Evolutionary conservation across 2,888 invertebrate species (phyloP).

Genomic region (Nowickia ferox): DNA sequence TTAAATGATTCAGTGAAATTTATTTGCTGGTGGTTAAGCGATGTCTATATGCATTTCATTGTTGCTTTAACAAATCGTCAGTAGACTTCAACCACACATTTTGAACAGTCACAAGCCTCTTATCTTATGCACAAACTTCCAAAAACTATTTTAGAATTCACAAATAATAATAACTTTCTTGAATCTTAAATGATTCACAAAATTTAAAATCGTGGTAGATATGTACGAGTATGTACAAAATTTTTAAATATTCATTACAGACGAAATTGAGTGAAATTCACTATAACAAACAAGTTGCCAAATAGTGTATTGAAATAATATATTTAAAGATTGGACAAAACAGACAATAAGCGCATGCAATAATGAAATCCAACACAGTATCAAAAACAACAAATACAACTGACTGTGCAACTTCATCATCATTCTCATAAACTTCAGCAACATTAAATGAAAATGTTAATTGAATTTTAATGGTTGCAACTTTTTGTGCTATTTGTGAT

Average conservation of each 20-base stretch:
- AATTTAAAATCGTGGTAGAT: too few relatives aligned
- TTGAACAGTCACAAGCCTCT: too few relatives aligned
- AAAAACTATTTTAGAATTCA: too few relatives aligned
- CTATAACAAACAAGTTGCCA: background rate
- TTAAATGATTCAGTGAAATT: too few relatives aligned
- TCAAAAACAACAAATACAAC: conserved; percentile 35
- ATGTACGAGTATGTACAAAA: too few relatives aligned
- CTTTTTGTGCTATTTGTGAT: conserved; percentile 47
- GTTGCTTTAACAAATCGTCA: too few relatives aligned
- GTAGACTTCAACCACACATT: too few relatives aligned
- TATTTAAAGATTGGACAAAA: conserved; percentile 17
- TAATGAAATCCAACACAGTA: conserved; percentile 50
- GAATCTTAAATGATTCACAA: too few relatives aligned
- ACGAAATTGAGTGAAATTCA: background rate
- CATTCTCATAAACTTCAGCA: conserved; percentile 58
- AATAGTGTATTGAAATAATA: background rate
- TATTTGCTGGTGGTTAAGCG: too few relatives aligned
- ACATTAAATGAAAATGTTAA: conserved; percentile 76
- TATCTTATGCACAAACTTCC: too few relatives aligned
- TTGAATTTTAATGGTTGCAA: conserved; percentile 81
- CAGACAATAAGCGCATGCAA: conserved; percentile 38
- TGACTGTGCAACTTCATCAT: conserved; percentile 48
- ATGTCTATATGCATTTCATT: too few relatives aligned
- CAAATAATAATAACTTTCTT: too few relatives aligned
- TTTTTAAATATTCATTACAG: background rate